These are phyloP conservation scores for Congeria kusceri DNA, from an alignment of 2,888 invertebrate species.

Conservation along the genomic window DNA sequence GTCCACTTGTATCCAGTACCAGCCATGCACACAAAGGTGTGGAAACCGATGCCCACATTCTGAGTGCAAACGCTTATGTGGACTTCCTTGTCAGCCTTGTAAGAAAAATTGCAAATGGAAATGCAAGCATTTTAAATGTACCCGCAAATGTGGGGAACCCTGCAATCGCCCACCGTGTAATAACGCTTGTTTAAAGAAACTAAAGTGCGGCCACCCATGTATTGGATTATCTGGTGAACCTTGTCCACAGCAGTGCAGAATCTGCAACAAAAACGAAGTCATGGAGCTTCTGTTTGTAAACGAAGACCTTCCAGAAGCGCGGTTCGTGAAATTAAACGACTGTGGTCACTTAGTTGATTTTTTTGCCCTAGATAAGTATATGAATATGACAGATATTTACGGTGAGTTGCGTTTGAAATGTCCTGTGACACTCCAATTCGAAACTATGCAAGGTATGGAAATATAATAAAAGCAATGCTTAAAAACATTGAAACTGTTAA, in stretches of 20 bases:
- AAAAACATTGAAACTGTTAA: slow-evolving; percentile 81
- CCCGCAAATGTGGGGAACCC: slow-evolving; percentile 80
- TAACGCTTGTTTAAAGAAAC: slow-evolving; percentile 75
- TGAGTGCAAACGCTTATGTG: slow-evolving; percentile 77
- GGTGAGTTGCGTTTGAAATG: slow-evolving; percentile 84
- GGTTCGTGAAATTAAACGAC: slow-evolving; percentile 80
- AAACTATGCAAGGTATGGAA: slow-evolving; percentile 88
- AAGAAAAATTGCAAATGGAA: slow-evolving; percentile 81
- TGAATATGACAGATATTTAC: slow-evolving; percentile 24
- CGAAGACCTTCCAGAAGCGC: slow-evolving; percentile 84
- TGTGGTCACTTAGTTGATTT: slow-evolving; percentile 84
- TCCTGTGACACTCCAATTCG: slow-evolving; percentile 88
- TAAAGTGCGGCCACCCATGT: slow-evolving; percentile 86
- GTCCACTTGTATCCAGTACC: slow-evolving; percentile 78
- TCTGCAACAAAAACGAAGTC: no score
- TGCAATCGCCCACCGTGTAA: slow-evolving; percentile 84
- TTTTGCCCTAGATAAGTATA: slow-evolving; percentile 84
- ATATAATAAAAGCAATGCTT: slow-evolving; percentile 85
- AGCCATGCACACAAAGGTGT: slow-evolving; percentile 84
- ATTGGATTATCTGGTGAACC: slow-evolving; percentile 91
- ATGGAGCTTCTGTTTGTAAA: no score
- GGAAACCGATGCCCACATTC: slow-evolving; percentile 81
- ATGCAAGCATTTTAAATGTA: slow-evolving; percentile 80
- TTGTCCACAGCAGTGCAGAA: slow-evolving; percentile 88
- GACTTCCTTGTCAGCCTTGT: slow-evolving; percentile 80